Base-by-base conservation (phyloP, 2,113 vertebrate genomes). In the Lonchura striata region DNA sequence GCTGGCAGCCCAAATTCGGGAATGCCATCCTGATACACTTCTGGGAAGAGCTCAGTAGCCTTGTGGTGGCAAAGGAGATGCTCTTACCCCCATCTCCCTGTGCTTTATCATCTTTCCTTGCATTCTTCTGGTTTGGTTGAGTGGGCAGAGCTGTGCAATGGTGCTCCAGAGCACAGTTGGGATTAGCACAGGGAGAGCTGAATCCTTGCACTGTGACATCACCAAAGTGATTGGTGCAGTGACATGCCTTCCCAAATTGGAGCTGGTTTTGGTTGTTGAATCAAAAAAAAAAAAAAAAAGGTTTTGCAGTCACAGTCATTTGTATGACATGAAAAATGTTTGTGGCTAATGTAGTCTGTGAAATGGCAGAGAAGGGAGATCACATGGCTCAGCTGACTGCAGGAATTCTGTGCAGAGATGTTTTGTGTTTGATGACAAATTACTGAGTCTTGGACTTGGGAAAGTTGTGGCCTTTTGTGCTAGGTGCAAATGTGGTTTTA, bases 341-440 rank as follows among this genome's bases (percentile, higher is more conserved):
- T 77, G 53, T 94, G 66, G 71, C 88, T 65, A 54, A 37, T 31
- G 78, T 19, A 42, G 84, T 53, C 63, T 82, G 10, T 69, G 72
- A 79, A 63, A 79, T 53, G 78, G 50, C 87, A 63, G 90, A 77
- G 86, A 59, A 85, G 54, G 57, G 49, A 79, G 31, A 49, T 84
- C 63, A 9, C 37, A 3, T 42, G 82, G 56, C 79, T 76, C 65
- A 28, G 74, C 37, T 1, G 15, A 35, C 86, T 80, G 53, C 57
- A 46, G 20, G 65, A 66, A 49, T 66, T 80, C 59, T 75, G 74
- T 53, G n/a, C 16, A 2, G 79, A 42, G 39, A 6, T 50, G 16
- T 19, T 33, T 70, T 46, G 9, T 25, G 27, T 80, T 75, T 35
- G 42, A 28, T 57, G 50, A 50, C 46, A 24, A 35, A 0, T 19